Evolutionary conservation across 2,888 invertebrate species (phyloP).

Genomic region (Nebria brevicollis): DNA sequence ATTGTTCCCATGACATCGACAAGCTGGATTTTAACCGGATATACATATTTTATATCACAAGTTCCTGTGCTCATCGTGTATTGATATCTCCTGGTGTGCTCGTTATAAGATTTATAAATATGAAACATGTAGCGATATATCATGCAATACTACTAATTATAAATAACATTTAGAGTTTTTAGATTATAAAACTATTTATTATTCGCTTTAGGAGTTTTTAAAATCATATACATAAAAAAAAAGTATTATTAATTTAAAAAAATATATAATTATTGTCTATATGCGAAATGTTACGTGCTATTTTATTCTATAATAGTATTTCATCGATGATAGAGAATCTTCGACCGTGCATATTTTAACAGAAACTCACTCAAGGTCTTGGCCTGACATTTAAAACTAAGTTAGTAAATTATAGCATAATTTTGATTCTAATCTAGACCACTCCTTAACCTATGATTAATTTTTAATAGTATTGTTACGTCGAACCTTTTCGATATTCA

Average conservation of each 20-base stretch:
- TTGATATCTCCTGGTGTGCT: constrained; percentile 19
- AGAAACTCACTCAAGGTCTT: neutral
- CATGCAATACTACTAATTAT: too few species aligned
- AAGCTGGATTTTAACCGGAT: constrained; percentile 22
- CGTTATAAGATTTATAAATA: neutral
- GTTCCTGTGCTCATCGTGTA: constrained; percentile 33
- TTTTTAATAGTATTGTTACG: neutral
- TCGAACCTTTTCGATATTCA: neutral
- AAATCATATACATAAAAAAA: too few species aligned
- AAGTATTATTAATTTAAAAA: too few species aligned
- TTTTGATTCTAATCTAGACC: neutral
- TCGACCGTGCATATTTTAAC: too few species aligned
- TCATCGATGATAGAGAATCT: too few species aligned
- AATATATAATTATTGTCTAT: too few species aligned
- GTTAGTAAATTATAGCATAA: neutral
- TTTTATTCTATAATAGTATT: too few species aligned
- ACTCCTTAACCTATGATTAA: neutral
- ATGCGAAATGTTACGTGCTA: too few species aligned
- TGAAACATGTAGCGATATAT: too few species aligned
- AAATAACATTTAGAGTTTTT: too few species aligned
- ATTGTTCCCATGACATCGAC: neutral
- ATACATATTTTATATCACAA: neutral
- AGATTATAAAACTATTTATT: too few species aligned
- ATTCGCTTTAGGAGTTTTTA: too few species aligned
- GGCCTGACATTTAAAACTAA: neutral